phyloP scores from a whole-genome alignment of 2,888 invertebrate species.

The Limnephilus rhombicus region DNA sequence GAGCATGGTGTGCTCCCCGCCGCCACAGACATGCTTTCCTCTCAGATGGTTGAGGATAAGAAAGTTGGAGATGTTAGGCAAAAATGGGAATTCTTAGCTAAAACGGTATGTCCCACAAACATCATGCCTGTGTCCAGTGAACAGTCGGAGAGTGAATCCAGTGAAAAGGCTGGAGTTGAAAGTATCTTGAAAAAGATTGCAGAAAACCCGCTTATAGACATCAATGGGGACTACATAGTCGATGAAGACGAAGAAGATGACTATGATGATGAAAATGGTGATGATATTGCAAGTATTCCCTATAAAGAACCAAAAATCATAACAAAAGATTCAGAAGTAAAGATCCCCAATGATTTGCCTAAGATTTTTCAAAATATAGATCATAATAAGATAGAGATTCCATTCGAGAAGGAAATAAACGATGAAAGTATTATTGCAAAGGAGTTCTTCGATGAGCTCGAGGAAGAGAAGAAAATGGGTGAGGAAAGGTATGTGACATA shows the following conservation, averaged over 20 bases:
- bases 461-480: background rate
- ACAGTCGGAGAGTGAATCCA: conserved; percentile 30
- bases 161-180: conserved; percentile 69
- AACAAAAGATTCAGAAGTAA: conserved; percentile 41
- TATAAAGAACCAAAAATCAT: conserved; percentile 66
- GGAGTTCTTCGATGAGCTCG: conserved; percentile 6
- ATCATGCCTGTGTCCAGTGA: background rate
- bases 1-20: conserved; percentile 79
- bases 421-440: background rate
- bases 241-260: conserved; percentile 67
- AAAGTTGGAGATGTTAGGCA: conserved; percentile 73
- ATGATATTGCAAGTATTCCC: background rate
- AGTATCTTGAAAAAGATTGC: conserved; percentile 76
- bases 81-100: conserved; percentile 76
- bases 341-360: background rate
- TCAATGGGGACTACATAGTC: conserved; percentile 71
- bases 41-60: conserved; percentile 72
- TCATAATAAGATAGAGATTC: conserved; percentile 72
- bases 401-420: conserved; percentile 69
- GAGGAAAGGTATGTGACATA: conserved; percentile 13
- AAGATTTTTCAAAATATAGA: conserved; percentile 22
- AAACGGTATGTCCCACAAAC: conserved; percentile 71
- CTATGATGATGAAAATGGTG: conserved; percentile 34
- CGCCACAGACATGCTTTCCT: conserved; percentile 72
- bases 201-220: conserved; percentile 74